Evolutionary conservation across 2,113 vertebrate species (phyloP), one percentile per base, ranked within the genome.

Genomic region (Pachypanchax playfairii): DNA sequence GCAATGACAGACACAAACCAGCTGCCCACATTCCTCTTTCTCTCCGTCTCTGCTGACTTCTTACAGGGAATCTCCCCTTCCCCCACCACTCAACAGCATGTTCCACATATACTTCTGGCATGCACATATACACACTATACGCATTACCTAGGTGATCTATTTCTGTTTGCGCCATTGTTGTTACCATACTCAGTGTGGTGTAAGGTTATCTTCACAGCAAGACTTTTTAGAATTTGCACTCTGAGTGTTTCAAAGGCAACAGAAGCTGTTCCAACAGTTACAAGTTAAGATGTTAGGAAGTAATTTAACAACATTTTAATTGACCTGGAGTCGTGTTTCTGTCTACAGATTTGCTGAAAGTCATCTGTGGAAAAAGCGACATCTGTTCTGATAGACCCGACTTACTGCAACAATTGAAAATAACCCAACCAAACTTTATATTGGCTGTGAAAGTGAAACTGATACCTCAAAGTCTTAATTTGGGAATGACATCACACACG

Each of bases 1-100:
- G 77, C 78, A 82, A 66, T 87, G 86, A 88, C 85, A 86, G 85
- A 86, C 86, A 87, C 76, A 85, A 87, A 86, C 83, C 87, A 90
- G 84, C 85, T 87, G 77, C 80, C 73, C 69, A 64, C 77, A 84
- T 86, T 87, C 84, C 87, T 86, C 79, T 77, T 77, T 48, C 59
- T 51, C 64, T 46, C 51, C 57, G 61, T 78, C 53, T 85, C 70
- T 63, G 14, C 71, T 75, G 54, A 76, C 79, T 75, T 80, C 75
- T 83, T 80, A 71, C 73, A 73, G 67, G 73, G 61, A 69, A 64
- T 77, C 59, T 71, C 77, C 77, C 80, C 73, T 77, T 53, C 75
- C 80, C 85, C 80, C 52, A 25, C 46, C n/a, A 10, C 43, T 72
- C 67, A 60, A 56, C 65, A 46, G 39, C 65, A 36, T 71, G 70